phyloP scores from a whole-genome alignment of 2,113 vertebrate genomes.

The Tor tambroides region DNA sequence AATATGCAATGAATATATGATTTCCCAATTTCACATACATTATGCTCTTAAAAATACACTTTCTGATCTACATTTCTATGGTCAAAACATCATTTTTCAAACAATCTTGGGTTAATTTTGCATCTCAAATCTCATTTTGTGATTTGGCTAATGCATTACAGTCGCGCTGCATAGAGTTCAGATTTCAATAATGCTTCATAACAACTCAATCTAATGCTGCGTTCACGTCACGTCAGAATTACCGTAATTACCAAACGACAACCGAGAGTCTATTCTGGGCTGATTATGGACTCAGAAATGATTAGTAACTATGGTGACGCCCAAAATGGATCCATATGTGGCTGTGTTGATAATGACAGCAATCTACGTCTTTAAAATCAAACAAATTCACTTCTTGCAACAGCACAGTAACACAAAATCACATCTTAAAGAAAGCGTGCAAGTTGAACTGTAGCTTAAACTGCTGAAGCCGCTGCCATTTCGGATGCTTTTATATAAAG shows the following conservation, averaged over 20 bases:
- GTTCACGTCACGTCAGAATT: neutral
- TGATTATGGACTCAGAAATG: neutral
- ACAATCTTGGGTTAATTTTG: neutral
- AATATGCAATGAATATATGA: constrained; percentile 74
- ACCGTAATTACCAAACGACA: neutral
- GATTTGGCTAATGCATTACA: constrained; percentile 49
- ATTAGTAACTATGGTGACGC: neutral
- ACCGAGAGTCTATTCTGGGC: neutral
- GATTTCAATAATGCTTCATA: constrained; percentile 35
- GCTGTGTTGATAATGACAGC: constrained; percentile 6
- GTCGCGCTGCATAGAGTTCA: constrained; percentile 75
- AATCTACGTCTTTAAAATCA: neutral
- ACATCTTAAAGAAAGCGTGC: neutral
- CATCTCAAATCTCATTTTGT: neutral
- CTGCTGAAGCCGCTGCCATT: neutral
- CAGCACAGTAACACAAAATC: neutral
- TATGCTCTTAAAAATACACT: constrained; percentile 69
- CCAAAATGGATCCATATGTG: neutral
- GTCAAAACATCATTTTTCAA: constrained; percentile 6
- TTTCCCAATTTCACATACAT: constrained; percentile 72
- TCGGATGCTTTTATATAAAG: neutral
- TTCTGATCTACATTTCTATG: constrained; percentile 43
- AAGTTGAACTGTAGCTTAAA: neutral
- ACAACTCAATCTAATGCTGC: constrained; percentile 6
- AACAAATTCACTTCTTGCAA: neutral